phyloP scores from a whole-genome alignment of 2,888 invertebrate species.

The Ligdia adustata region DNA sequence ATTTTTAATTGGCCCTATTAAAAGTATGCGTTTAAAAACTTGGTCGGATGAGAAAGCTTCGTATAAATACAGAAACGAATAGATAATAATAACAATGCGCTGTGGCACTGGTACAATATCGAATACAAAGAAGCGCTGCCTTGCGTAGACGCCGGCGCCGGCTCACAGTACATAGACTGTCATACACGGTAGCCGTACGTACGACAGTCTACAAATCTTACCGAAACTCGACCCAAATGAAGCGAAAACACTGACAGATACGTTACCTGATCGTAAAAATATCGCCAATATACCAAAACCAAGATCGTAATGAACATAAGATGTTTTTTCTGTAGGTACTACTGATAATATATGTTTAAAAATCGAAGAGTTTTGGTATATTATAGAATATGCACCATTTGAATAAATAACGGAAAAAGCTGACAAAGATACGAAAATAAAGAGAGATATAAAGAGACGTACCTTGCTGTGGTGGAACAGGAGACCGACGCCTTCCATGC shows the following conservation, averaged over 20 bases:
- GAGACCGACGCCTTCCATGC: constrained; percentile 99
- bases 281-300: constrained; percentile 61
- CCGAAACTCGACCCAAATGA: constrained; percentile 61
- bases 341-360: constrained; percentile 19
- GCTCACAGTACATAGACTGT: constrained; percentile 43
- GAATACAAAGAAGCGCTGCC: constrained; percentile 67
- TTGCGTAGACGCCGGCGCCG: constrained; percentile 52
- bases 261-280: constrained; percentile 66
- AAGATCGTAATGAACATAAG: not conserved
- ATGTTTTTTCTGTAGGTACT: not conserved
- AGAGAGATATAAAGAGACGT: constrained; percentile 60
- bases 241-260: constrained; percentile 74
- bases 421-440: constrained; percentile 62
- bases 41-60: constrained; percentile 64
- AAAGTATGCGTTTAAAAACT: constrained; percentile 36
- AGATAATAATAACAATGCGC: constrained; percentile 54
- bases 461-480: constrained; percentile 99
- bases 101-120: constrained; percentile 72
- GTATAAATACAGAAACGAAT: constrained; percentile 46
- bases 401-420: constrained; percentile 68
- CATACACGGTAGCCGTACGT: constrained; percentile 49
- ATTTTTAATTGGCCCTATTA: constrained; percentile 24
- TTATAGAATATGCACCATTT: constrained; percentile 44
- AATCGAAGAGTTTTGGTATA: constrained; percentile 60
- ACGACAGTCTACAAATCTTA: constrained; percentile 56